A percentile compares a stretch with the other conserved stretches of the same genome.
phyloP scores from a whole-genome alignment of 2,113 vertebrate genomes.

The Grallaria varia region DNA sequence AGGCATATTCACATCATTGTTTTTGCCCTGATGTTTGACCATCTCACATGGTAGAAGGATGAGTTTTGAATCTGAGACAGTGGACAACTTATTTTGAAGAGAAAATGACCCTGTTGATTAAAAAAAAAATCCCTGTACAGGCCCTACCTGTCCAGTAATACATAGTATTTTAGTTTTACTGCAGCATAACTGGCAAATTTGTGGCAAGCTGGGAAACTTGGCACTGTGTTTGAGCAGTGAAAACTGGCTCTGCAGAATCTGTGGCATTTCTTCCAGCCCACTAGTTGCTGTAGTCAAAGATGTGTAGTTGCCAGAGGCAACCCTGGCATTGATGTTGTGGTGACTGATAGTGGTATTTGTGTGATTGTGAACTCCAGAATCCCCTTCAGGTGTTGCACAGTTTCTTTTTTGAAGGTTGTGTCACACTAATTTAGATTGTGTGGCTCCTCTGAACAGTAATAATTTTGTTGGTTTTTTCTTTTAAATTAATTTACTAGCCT shows the following conservation, averaged over 20 bases:
- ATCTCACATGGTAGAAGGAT: not conserved
- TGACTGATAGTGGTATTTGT: not conserved
- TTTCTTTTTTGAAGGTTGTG: not conserved
- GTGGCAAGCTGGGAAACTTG: not conserved
- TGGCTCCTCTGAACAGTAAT: not conserved
- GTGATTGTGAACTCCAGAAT: not conserved
- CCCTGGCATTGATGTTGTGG: not conserved
- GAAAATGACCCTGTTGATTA: not conserved
- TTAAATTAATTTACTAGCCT: not conserved
- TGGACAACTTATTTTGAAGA: not conserved
- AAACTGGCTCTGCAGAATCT: not conserved
- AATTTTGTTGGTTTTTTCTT: not conserved
- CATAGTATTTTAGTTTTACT: not conserved
- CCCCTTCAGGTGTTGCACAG: not conserved
- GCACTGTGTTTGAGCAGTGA: not conserved
- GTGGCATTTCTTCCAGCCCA: not conserved
- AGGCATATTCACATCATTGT: fast-evolving
- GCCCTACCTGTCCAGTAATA: not conserved
- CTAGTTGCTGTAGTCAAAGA: not conserved
- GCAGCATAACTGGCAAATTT: not conserved
- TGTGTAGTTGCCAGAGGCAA: not conserved
- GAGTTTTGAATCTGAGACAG: not conserved
- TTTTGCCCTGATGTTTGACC: not conserved
- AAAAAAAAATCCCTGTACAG: not conserved
- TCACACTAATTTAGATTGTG: not conserved